Base-by-base conservation (phyloP, 1,140 invertebrate genomes). In the Chrysoperla carnea region DNA sequence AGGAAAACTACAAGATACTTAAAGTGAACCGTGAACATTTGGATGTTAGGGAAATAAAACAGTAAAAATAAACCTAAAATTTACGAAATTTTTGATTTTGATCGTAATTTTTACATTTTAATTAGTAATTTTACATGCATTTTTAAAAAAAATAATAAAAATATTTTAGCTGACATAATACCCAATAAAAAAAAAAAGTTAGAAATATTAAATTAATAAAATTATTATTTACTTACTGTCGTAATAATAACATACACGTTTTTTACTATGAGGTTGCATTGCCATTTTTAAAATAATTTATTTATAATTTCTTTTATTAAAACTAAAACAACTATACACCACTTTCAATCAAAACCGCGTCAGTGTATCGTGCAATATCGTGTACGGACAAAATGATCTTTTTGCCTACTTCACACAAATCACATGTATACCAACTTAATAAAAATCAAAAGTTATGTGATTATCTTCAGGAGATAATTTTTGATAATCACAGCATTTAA, bases 171-270 rank as follows among this genome's bases (percentile, higher is more conserved):
- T 33, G 31, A 33, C 8, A 33, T 11, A 11, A 33, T 9, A 33
- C 8, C n/a, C 8, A 33, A 33, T 33, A 4, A 12, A 11, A 33
- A 31, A 31, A 7, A 33, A 33, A 33, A 33, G 17, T 23, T 23
- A 23, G 2, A 23, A 23, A 23, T 3, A 23, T 23, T 23, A 3
- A 23, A 23, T 23, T 23, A 23, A 23, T 23, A 23, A 23, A 3
- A 23, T 23, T 23, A 5, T 23, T 23, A 41, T 33, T 41, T 64
- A 88, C 89, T 90, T 75, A 96, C 92, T 94, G 62, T 97, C 93
- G 58, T 98, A 98, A 65, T 98, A 98, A 68, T 98, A 98, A 63
- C 92, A 95, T 43, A 97, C 90, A 60, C 85, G 75, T 63, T 93
- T 92, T 57, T 87, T 88, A 53, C 77, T 86, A 51, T 90, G 86